These are phyloP conservation scores for Branchipolynoe longqiensis DNA, from an alignment of 2,888 invertebrate genomes.

Conservation along the genomic window DNA sequence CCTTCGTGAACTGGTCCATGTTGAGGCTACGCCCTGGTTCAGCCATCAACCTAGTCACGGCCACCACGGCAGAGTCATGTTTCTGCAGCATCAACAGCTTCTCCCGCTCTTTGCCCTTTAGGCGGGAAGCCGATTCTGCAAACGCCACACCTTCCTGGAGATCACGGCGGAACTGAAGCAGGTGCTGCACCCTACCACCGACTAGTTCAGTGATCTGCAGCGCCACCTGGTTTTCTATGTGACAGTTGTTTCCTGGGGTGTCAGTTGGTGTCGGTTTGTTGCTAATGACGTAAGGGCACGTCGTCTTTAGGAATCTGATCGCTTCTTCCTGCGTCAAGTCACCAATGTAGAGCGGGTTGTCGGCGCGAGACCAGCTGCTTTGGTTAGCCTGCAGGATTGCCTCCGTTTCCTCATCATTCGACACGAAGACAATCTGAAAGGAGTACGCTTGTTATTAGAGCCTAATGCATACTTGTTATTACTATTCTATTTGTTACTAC, in stretches of 20 bases:
- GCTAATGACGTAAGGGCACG: no score
- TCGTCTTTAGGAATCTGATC: constrained; percentile 57
- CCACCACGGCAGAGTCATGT: neutral
- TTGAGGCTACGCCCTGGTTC: neutral
- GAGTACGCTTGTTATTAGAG: no score
- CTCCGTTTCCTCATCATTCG: constrained; percentile 64
- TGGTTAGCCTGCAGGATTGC: constrained; percentile 59
- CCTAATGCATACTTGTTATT: no score
- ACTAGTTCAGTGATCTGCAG: constrained; percentile 58
- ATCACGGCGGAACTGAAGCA: constrained; percentile 62
- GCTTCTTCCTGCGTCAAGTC: constrained; percentile 65
- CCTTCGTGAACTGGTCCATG: neutral
- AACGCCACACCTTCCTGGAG: constrained; percentile 53
- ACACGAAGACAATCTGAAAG: constrained; percentile 66
- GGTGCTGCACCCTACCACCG: constrained; percentile 64
- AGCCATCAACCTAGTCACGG: neutral
- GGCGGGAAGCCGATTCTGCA: constrained; percentile 26
- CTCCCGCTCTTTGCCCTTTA: constrained; percentile 65
- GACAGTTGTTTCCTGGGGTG: neutral
- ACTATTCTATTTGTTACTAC: no score
- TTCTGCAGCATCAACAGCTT: constrained; percentile 64
- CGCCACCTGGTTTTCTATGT: constrained; percentile 43
- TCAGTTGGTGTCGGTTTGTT: no score
- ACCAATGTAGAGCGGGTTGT: constrained; percentile 62
- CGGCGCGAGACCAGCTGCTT: constrained; percentile 68